Evolutionary conservation across 2,113 vertebrate genomes (phyloP).

Genomic region (Petaurus breviceps): DNA sequence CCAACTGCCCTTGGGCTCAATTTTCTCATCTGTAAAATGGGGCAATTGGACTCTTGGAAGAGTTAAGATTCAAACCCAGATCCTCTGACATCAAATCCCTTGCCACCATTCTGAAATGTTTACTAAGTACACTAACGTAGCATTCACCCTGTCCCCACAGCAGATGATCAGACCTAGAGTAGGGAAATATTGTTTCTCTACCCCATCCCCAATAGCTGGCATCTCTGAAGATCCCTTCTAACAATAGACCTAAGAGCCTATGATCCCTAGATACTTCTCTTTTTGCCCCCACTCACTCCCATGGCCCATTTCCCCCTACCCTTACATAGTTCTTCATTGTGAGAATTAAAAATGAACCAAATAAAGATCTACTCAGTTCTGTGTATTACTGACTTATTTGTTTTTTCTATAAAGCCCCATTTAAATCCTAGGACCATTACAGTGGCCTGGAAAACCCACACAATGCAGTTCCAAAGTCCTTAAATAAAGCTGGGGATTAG

Average conservation of each 20-base stretch:
- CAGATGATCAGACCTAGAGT: neutral
- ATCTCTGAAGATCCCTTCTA: neutral
- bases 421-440: neutral
- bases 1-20: neutral
- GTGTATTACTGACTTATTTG: neutral
- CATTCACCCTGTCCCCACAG: neutral
- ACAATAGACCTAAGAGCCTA: neutral
- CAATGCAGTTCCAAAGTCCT: constrained; percentile 58
- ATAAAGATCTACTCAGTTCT: neutral
- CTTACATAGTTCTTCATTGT: neutral
- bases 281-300: neutral
- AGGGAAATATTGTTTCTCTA: neutral
- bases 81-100: neutral
- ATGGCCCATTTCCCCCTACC: neutral
- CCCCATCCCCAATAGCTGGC: neutral
- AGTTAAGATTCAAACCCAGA: neutral
- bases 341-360: neutral
- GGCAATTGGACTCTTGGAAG: neutral
- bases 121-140: neutral
- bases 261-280: neutral
- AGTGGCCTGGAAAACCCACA: constrained; percentile 38
- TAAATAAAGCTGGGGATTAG: constrained; percentile 46
- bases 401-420: neutral
- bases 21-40: neutral
- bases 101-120: neutral